Evolutionary conservation across 2,797 vertebrate genomes (phyloP), one percentile per base, ranked within the genome.

Genomic region (Chelidonichthys spinosus): DNA sequence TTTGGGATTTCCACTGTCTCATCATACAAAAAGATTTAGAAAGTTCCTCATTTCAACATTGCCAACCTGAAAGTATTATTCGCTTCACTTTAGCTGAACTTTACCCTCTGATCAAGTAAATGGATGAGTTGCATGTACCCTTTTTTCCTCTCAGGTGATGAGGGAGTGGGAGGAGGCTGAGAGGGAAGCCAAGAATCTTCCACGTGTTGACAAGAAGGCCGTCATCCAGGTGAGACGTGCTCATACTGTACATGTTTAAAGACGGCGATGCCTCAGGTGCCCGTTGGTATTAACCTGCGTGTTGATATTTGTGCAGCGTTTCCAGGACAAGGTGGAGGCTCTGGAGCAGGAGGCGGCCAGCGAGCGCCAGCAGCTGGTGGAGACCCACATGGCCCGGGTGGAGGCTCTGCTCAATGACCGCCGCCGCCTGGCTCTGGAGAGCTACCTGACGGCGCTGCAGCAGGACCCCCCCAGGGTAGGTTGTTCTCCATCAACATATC

Each of bases 131-230:
- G 13, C 47, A 40, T 32, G 15, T 6, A 32, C 37, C 39, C 14
- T 42, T 50, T 36, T 2, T 11, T n/a, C 42, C 18, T 0, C 68
- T 2, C 89, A 99, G 98, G 97, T 99, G 90, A 99, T 99, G 98
- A 97, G 97, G 77, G 97, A 99, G 90, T 99, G 98, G 98, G 98
- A 99, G 72, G 98, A 99, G 68, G 98, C 98, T 0, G 98, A 99
- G 88, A 96, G 94, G 69, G 96, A 98, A 86, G 97, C 97, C 5
- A 99, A 99, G 95, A 98, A 95, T 80, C 94, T 99, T 78, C 97
- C 97, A 15, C 97, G 97, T 42, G 96, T 97, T 0, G 97, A 98
- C 88, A 99, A 99, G 94, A 99, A 99, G 86, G 97, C 96, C 0
- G 97, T 99, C 74, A 98, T 99, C 88, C 97, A 99, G 96, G 98